Conservation (phyloP, 2,113 vertebrate species). For the Urocynchramus pylzowi region DNA sequence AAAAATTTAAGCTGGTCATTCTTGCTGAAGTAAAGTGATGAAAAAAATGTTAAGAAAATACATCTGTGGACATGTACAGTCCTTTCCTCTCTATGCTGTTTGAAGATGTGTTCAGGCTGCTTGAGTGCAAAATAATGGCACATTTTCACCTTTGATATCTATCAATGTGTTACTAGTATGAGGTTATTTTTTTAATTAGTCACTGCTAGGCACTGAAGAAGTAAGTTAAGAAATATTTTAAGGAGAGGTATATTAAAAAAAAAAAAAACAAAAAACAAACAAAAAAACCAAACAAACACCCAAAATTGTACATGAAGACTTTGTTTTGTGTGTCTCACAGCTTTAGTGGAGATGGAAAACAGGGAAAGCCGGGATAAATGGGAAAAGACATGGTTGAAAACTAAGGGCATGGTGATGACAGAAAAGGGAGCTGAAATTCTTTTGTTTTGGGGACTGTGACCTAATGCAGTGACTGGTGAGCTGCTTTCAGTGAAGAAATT, state of each 20-base stretch:
- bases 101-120: background rate
- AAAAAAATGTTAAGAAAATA: background rate
- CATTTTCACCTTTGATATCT: conserved; percentile 16
- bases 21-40: conserved; percentile 16
- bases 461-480: background rate
- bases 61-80: background rate
- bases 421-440: background rate
- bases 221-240: background rate
- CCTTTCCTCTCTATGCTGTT: background rate
- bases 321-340: background rate
- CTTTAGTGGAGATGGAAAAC: background rate
- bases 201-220: background rate
- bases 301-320: background rate
- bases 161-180: background rate
- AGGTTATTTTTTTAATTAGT: conserved; percentile 7
- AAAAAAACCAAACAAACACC: no score
- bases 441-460: background rate
- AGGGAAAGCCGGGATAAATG: background rate
- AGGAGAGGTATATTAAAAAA: background rate
- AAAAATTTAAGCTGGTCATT: conserved; percentile 29
- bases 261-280: no score
- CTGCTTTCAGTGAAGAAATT: background rate
- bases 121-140: background rate
- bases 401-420: background rate
- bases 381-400: background rate